Evolutionary conservation across 2,888 invertebrate genomes (phyloP).

Genomic region (Lycia hirtaria): DNA sequence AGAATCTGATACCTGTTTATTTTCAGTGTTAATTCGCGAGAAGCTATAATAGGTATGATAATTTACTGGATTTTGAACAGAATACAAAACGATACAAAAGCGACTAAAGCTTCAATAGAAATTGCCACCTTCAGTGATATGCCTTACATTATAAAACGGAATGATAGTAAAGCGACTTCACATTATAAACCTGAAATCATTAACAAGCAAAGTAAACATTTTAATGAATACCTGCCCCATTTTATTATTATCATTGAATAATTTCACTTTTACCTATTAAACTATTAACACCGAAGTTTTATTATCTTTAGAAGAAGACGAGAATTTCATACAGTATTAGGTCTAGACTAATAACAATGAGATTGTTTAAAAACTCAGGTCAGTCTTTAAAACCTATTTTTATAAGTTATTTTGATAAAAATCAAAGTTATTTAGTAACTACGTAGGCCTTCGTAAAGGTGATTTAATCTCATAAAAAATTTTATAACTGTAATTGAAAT

Average conservation of each 20-base stretch:
- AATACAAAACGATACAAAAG: constrained; percentile 57
- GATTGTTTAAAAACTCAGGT: constrained; percentile 50
- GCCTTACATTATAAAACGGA: constrained; percentile 68
- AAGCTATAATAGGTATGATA: too few relatives aligned
- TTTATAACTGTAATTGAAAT: constrained; percentile 2
- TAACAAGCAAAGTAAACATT: constrained; percentile 59
- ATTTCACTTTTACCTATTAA: constrained; percentile 44
- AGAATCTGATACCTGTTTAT: too few relatives aligned
- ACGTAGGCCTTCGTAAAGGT: constrained; percentile 29
- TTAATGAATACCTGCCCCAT: constrained; percentile 18
- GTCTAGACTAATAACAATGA: constrained; percentile 44
- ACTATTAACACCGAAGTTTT: constrained; percentile 51
- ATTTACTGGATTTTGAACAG: constrained; percentile 53
- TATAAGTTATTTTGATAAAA: constrained; percentile 44
- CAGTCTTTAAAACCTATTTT: constrained; percentile 60
- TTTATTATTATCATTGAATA: constrained; percentile 45
- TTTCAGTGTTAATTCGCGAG: too few relatives aligned
- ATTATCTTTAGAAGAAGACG: constrained; percentile 48
- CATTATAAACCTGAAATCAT: constrained; percentile 51
- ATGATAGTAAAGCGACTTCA: constrained; percentile 67
- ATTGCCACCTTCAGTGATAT: constrained; percentile 71
- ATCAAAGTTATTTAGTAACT: constrained; percentile 25
- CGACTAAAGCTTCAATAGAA: constrained; percentile 62
- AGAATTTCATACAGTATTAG: constrained; percentile 28
- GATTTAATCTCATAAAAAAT: constrained; percentile 27